Base-by-base conservation (phyloP, 23 tunicate species). In the Halocynthia aurantium region DNA sequence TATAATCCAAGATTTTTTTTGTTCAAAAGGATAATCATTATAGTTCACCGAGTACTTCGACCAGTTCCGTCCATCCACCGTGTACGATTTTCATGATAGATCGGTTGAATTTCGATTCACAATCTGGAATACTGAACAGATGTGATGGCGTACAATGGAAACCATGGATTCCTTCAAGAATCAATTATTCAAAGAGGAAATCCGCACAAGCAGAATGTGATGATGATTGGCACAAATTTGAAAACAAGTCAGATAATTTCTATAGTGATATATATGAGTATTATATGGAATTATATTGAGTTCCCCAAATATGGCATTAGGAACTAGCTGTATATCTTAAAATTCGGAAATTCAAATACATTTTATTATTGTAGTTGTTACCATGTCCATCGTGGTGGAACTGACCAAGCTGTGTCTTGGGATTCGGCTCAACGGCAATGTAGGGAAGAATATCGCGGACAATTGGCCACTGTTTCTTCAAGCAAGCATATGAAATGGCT, bases 111-210 rank as follows among this genome's bases (percentile, higher is more conserved):
- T 90, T 70, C 67, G 90, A 90, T 51, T 8, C 83, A 13, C 52
- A 7, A 11, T 51, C 78, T 18, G 50, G 53, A 55, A 51, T 61
- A 18, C 67, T 92, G 57, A 76, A 67, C 53, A 73, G 60, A 8
- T 92, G 98, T 69, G 67, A 92, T 71, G 98, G 98, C 18, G 88
- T 88, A 52, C 49, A 62, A 22, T 92, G 98, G 98, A 71, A 78
- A 20, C 75, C 77, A 10, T 86, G 85, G 92, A 73, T 52, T 44
- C 80, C 84, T 0, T 7, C 61, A 8, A 13, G 15, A 65, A 70
- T 18, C 44, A 31, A 31, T 31, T 31, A 31, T 31, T 31, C 44
- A 31, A 31, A 31, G 44, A 31, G 44, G 44, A 31, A 31, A 4
- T 31, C 44, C 4, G 44, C 44, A 40, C 40, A 50, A 13, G 44